These are phyloP conservation scores for Coccyzus lansbergi DNA, from an alignment of 2,797 vertebrate genomes.

Conservation along the genomic window DNA sequence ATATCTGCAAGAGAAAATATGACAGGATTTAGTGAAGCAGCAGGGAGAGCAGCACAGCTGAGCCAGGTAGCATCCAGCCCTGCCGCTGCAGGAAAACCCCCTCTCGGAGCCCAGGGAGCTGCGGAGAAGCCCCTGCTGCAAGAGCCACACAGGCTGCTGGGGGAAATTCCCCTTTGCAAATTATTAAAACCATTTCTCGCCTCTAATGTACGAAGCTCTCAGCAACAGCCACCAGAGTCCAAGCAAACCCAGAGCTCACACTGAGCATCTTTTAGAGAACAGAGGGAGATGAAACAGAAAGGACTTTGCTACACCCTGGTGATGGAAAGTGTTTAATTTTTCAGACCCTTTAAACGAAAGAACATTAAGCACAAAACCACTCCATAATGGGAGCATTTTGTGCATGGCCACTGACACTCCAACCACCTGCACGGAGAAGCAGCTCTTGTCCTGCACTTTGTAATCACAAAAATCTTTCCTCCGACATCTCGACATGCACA, in stretches of 20 bases:
- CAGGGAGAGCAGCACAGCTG: not conserved
- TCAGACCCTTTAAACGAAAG: not conserved
- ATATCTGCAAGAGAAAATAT: constrained; percentile 87
- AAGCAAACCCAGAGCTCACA: not conserved
- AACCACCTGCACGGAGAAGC: not conserved
- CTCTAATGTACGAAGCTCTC: not conserved
- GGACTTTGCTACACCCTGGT: not conserved
- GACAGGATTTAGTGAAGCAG: not conserved
- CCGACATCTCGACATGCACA: not conserved
- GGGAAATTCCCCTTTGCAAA: not conserved
- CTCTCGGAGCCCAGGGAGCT: not conserved
- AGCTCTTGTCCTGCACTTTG: not conserved
- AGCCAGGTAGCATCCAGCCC: not conserved
- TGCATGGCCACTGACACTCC: not conserved
- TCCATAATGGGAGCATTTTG: not conserved
- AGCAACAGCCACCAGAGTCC: fast-evolving
- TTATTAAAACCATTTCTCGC: not conserved
- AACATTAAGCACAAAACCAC: not conserved
- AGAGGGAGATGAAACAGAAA: not conserved
- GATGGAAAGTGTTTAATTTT: constrained; percentile 39
- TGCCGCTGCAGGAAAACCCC: not conserved
- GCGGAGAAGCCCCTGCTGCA: fast-evolving
- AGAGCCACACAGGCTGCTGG: not conserved
- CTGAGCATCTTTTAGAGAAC: not conserved
- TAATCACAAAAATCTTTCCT: not conserved